phyloP scores from a whole-genome alignment of 2,113 vertebrate genomes.

The Gambusia affinis region DNA sequence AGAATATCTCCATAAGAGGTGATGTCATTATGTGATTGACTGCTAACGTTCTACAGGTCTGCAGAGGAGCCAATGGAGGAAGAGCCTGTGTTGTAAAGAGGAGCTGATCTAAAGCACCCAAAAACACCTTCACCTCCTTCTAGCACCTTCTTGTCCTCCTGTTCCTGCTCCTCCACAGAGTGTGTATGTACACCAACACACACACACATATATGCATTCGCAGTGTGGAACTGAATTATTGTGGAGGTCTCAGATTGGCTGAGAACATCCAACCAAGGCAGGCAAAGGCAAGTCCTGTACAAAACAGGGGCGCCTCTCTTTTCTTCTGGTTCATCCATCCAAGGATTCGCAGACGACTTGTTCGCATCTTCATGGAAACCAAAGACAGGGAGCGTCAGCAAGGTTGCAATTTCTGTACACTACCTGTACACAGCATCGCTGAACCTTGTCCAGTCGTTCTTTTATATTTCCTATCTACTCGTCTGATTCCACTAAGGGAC shows the following conservation, averaged over 20 bases:
- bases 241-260: slow-evolving; percentile 35
- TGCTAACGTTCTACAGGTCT: slow-evolving; percentile 45
- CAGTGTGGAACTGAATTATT: slow-evolving; percentile 11
- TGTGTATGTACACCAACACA: slow-evolving; percentile 35
- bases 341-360: slow-evolving; percentile 60
- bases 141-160: slow-evolving; percentile 59
- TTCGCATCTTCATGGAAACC: slow-evolving; percentile 58
- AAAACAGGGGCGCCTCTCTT: slow-evolving; percentile 20
- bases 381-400: slow-evolving; percentile 17
- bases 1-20: background rate
- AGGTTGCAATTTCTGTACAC: slow-evolving; percentile 17
- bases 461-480: slow-evolving; percentile 12
- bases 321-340: slow-evolving; percentile 12
- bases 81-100: slow-evolving; percentile 72
- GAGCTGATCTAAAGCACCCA: slow-evolving; percentile 55
- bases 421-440: slow-evolving; percentile 53
- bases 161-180: slow-evolving; percentile 38
- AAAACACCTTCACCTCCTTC: slow-evolving; percentile 56
- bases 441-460: slow-evolving; percentile 12
- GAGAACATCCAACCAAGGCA: slow-evolving; percentile 21
- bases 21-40: background rate
- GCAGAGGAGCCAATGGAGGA: slow-evolving; percentile 76
- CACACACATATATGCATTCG: slow-evolving; percentile 1
- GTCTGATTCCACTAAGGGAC: slow-evolving; percentile 13
- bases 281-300: slow-evolving; percentile 19